Base-by-base conservation (phyloP, 2,888 invertebrate species). In the Cephonodes hylas region DNA sequence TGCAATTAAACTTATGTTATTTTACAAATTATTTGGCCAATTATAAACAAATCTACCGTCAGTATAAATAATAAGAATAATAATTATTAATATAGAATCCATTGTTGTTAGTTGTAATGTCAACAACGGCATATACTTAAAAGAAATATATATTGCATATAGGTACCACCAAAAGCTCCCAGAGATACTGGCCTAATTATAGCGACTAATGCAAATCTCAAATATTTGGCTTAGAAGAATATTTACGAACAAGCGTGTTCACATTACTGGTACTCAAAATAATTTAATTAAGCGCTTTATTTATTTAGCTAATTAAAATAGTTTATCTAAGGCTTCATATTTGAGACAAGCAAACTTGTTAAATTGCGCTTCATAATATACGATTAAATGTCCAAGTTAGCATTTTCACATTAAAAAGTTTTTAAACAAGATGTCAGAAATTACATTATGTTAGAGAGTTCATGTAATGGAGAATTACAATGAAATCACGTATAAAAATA, bases 131-230 rank as follows among this genome's bases (percentile, higher is more conserved):
- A 18, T 48, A 27, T 7, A 31, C 10, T 38, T 38, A 38, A 53
- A 8, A 1, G 8, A 48, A 48, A 10, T 18, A 31, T 7, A n/a
- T 13, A 45, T 13, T 3, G 10, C 13, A 53, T 27, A 53, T 18
- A n/a, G n/a, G n/a, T n/a, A 27, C 18, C 5, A 53, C 53, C 27
- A 53, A 53, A 53, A 53, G 53, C 27, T 53, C 53, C 53, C 53
- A 53, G 27, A 53, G 27, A 31, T n/a, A 53, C 20, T 20, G 53
- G 31, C 53, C 53, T 53, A 27, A 31, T 53, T 46, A 31, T 31
- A 53, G 20, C 4, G 13, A 10, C 27, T 31, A 3, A 53, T 7
- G 53, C 53, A 27, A 53, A 53, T 20, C 31, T 53, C 53, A 31
- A 31, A 53, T 53, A 53, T 53, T 10, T 18, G 27, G 18, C 53